Evolutionary conservation across 2,888 invertebrate species (phyloP).

Genomic region (Pilophorus perplexus): DNA sequence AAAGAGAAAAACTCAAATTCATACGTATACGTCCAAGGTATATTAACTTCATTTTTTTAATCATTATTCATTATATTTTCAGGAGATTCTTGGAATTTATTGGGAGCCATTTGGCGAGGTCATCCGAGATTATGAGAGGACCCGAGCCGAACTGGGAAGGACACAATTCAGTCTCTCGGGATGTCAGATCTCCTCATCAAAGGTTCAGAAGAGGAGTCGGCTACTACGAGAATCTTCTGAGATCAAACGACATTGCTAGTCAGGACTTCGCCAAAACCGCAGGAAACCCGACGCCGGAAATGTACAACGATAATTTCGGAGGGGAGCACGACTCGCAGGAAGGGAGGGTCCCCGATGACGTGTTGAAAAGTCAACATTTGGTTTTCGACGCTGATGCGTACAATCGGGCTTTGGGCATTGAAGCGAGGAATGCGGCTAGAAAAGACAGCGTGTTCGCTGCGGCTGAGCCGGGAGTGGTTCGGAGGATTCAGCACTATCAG

Average conservation of each 20-base stretch:
- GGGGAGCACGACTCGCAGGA: constrained; percentile 34
- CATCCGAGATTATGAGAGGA: too few species aligned
- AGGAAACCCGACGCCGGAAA: constrained; percentile 25
- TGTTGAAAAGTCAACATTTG: constrained; percentile 4
- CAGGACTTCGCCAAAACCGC: not conserved
- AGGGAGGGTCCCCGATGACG: constrained; percentile 4
- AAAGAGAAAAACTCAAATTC: too few species aligned
- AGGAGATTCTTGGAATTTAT: too few species aligned
- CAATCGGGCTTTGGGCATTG: constrained; percentile 35
- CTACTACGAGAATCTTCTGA: not conserved
- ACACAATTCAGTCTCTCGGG: too few species aligned
- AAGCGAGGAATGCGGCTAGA: constrained; percentile 9
- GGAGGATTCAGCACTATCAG: constrained; percentile 42
- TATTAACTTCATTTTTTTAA: too few species aligned
- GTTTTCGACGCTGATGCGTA: constrained; percentile 21
- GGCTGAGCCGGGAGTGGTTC: not conserved
- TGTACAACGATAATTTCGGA: constrained; percentile 38
- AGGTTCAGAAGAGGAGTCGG: too few species aligned
- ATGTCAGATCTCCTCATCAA: too few species aligned
- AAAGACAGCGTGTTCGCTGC: not conserved
- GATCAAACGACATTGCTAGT: not conserved
- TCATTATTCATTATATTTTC: too few species aligned
- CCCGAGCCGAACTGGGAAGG: too few species aligned
- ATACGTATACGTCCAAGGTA: too few species aligned
- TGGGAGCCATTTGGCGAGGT: too few species aligned